Evolutionary conservation across 2,113 vertebrate genomes (phyloP), one percentile per base, ranked within the genome.

Genomic region (Hippocampus comes): DNA sequence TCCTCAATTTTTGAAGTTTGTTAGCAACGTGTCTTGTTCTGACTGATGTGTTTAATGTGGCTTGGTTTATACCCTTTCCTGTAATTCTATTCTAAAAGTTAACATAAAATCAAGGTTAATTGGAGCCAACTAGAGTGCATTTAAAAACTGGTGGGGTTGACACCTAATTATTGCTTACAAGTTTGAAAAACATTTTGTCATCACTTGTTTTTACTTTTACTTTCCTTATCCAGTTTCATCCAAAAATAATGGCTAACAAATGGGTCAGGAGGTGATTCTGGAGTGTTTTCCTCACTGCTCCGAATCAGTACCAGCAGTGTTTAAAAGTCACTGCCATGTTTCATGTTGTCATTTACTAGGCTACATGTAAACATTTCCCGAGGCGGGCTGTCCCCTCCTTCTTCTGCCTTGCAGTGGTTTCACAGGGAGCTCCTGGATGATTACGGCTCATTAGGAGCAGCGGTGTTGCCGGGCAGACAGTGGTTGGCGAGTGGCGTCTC

Each of bases 361-460:
- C 78, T 84, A 81, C 74, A 53, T 81, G 72, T 84, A 82, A 83
- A 80, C 87, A 83, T 78, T 83, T 82, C 79, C 70, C 74, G 38
- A 53, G 76, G 76, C 72, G 79, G 72, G 64, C 78, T 72, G 67
- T 76, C 82, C 77, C 74, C 77, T 46, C 23, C 38, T n/a, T 23
- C 38, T 42, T 38, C 23, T 41, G 48, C 67, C 6, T 49, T 68
- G 74, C 82, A 63, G 86, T 55, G 88, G 88, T 89, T 90, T 90
- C n/a, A 82, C 63, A 84, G 87, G 75, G 75, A 85, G 86, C 85
- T 87, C 77, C 86, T 78, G 86, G 78, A 87, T 89, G 88, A 91
- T 92, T 90, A 91, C 87, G 71, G 76, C 88, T 91, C 89, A 86
- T 92, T 91, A 90, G 84, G 83, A 84, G 84, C 74, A 70, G 85